A percentile compares a stretch with the other conserved stretches of the same genome.
phyloP scores from a whole-genome alignment of 1,140 invertebrate species.

The Charaxes varanes region DNA sequence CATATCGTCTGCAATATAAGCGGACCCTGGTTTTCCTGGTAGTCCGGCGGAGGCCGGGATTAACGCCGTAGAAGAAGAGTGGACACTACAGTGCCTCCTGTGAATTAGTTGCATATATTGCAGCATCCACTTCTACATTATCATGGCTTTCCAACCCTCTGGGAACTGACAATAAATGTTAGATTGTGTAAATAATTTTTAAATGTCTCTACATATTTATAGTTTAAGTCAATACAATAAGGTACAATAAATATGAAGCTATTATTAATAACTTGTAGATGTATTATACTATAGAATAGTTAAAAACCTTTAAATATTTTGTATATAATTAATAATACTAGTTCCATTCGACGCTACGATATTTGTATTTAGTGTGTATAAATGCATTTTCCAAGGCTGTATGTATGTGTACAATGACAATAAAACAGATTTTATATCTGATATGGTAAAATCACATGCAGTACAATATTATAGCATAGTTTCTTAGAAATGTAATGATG shows the following conservation, averaged over 20 bases:
- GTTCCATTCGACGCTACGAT: not conserved
- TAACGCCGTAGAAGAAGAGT: no score
- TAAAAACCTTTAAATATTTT: not conserved
- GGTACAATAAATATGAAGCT: slow-evolving; percentile 1
- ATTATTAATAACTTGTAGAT: slow-evolving; percentile 1
- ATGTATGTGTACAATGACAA: slow-evolving; percentile 12
- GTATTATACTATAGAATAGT: not conserved
- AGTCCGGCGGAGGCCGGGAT: no score
- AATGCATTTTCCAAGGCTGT: not conserved
- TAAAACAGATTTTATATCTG: slow-evolving; percentile 16
- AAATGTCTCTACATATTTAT: slow-evolving; percentile 64
- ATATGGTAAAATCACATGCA: slow-evolving; percentile 1
- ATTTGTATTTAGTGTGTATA: not conserved
- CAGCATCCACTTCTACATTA: no score
- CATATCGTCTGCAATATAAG: no score
- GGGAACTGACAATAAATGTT: slow-evolving; percentile 70
- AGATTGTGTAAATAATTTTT: slow-evolving; percentile 46
- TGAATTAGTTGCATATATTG: no score
- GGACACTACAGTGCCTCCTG: no score
- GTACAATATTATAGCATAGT: not conserved
- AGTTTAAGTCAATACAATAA: slow-evolving; percentile 21
- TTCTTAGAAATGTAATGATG: not conserved
- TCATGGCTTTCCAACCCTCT: no score
- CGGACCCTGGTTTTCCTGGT: no score
- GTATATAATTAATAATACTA: slow-evolving; percentile 1